Evolutionary conservation across 1,140 invertebrate genomes (phyloP), one percentile per base, ranked within the genome.

Genomic region (Chironomus tepperi): DNA sequence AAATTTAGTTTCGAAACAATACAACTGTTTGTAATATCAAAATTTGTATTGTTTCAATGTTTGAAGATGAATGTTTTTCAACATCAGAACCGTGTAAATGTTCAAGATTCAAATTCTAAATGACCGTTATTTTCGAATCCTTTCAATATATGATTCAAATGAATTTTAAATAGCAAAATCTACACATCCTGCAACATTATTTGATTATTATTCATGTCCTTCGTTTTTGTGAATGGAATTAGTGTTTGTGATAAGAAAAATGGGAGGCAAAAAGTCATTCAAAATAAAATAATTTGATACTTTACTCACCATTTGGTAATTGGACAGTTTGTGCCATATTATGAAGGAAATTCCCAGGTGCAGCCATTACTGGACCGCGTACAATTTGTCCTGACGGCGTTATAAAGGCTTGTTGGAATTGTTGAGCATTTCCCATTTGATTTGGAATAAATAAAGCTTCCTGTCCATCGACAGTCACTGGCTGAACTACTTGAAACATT

Each of bases 381-480:
- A 91, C 86, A 7, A 91, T 85, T 78, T 91, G 90, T 0, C 89
- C 90, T 43, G 82, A 82, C 8, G 87, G 85, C 8, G 87, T 85
- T 7, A 87, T 80, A 42, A 87, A 81, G 7, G 84, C 84, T 77
- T 84, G 85, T 74, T 81, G 81, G 1, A 82, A 77, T 0, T 80
- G 76, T 64, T 82, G 81, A 0, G 80, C 77, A 1, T 80, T 77
- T 15, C 78, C 77, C 8, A 78, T 43, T 65, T 82, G 81, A 76
- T 82, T 82, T 70, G 93, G 94, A 79, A 95, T 93, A 81, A 96
- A 93, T 21, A 97, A 86, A 0, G 94, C 93, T 80, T 97, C 95
- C 79, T 96, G 94, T 0, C 94, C 94, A 82, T 96, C 94, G 7
- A 97, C 91, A 19, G 93, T 95, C 8, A 97, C 91, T 0, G 81